Evolutionary conservation across 2,797 vertebrate genomes (phyloP), one percentile per base, ranked within the genome.

Genomic region (Odontamblyopus lacepedii): DNA sequence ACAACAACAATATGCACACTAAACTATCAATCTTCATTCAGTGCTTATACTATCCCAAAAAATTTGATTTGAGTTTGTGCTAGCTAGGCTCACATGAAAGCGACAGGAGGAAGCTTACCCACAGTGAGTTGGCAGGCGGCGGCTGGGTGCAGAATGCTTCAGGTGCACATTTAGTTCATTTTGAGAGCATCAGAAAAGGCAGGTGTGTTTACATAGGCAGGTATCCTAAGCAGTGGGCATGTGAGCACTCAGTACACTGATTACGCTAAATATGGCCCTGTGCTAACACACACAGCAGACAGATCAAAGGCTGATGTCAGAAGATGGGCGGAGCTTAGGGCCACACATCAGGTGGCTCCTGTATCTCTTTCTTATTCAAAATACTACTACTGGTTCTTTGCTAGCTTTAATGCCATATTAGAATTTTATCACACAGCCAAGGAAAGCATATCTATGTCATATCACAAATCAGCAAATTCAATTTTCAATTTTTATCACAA

Each of bases 261-360:
- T 93, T 90, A 92, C 84, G 88, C 91, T 93, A 94, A 93, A 92
- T 89, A 87, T 90, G 91, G 91, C 94, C 92, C 91, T 91, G 90
- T 90, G 89, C 91, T 90, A 85, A 88, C 87, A 87, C 83, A 89
- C 75, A 87, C 86, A 87, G 80, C 77, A 87, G 88, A 90, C 87
- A 88, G 90, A 93, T 93, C 90, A 93, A 85, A 92, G 87, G 78
- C 57, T 93, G 91, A 93, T 92, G 91, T 92, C 92, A 92, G 77
- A 79, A 81, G 72, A 76, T 75, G 89, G 91, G 90, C 72, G 86
- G 90, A 86, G 91, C 87, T 71, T 86, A 1, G 72, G 80, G 78
- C 81, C 75, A 69, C 82, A 77, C 84, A 85, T 93, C 86, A 93
- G 92, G 88, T 92, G 89, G 90, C 79, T 85, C 44, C 66, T 66